Evolutionary conservation across 2,797 vertebrate genomes (phyloP), one percentile per base, ranked within the genome.

Genomic region (Thunnus albacares): DNA sequence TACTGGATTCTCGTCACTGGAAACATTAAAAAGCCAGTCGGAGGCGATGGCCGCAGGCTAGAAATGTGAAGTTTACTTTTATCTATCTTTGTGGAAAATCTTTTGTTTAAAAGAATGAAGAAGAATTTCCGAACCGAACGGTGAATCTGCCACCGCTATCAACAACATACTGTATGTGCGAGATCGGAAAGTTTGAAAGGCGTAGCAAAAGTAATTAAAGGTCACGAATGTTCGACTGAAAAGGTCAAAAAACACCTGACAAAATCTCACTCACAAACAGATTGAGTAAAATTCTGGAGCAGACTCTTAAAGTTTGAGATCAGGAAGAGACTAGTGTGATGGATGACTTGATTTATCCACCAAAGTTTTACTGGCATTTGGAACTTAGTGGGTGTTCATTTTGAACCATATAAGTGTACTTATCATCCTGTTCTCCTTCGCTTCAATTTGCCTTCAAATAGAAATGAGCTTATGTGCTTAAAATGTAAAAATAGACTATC

Each of bases 391-490:
- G 33, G 53, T 8, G 22, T 61, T 49, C 15, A 70, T 58, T 62
- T 30, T 61, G 24, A 63, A 56, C 18, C 14, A 15, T 70, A 47
- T 17, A n/a, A 70, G 45, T 18, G n/a, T 30, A 26, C 43, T 13
- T 65, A 66, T 75, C 15, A 71, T 71, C 60, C 33, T 6, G 35
- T 59, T 70, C 58, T 63, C 58, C 73, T 62, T 45, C 6, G 67
- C 57, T 52, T 57, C 13, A 72, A 47, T 75, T 66, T 59, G 52
- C 22, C 43, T 71, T 52, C 15, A 57, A 75, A 81, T 30, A 41
- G 47, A 9, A 35, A 64, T 13, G 18, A 45, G 59, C 78, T 79
- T 64, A 73, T 68, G n/a, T 18, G 49, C 41, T 77, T 82, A 17
- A 74, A 51, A 60, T 62, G 28, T 43, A 65, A 68, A 75, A 80